Evolutionary conservation across 2,888 invertebrate species (phyloP).

Genomic region (Melangyna quadrimaculata): DNA sequence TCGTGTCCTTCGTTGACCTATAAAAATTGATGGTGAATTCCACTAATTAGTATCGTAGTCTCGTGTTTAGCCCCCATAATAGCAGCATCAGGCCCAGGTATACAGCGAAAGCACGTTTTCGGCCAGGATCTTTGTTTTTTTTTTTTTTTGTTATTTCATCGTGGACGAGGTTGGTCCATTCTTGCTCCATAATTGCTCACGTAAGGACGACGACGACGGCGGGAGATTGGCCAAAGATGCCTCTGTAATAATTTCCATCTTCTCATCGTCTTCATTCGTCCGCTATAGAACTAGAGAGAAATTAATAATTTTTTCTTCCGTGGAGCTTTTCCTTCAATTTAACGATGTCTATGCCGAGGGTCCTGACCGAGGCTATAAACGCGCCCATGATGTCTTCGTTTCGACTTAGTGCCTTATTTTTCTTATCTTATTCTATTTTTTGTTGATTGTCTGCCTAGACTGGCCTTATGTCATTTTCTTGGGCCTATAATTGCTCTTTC

Average conservation of each 20-base stretch:
- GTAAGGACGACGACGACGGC: too few relatives aligned
- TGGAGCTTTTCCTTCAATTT: constrained; percentile 12
- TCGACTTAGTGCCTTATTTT: constrained; percentile 66
- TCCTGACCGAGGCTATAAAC: constrained; percentile 11
- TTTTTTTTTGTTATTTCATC: constrained; percentile 16
- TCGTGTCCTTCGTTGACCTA: constrained; percentile 50
- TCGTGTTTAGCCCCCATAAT: constrained; percentile 28
- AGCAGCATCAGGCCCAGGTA: not conserved
- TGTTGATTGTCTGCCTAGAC: not conserved
- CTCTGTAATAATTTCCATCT: constrained; percentile 66
- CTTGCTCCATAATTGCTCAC: constrained; percentile 66
- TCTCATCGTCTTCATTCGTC: constrained; percentile 5
- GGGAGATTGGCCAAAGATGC: constrained; percentile 43
- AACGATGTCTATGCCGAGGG: constrained; percentile 9
- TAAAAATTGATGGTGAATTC: constrained; percentile 62
- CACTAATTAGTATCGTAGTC: constrained; percentile 65
- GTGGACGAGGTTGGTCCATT: constrained; percentile 18
- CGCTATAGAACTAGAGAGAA: constrained; percentile 29
- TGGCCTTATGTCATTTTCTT: constrained; percentile 42
- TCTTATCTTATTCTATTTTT: not conserved
- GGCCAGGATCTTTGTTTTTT: constrained; percentile 29
- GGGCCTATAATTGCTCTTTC: constrained; percentile 61
- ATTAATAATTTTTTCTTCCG: constrained; percentile 57
- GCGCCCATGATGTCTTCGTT: constrained; percentile 54
- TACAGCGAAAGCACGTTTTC: constrained; percentile 41